These are phyloP conservation scores for Phenganax marumi DNA, from an alignment of 92 coral and sea anemone genomes.

Conservation along the genomic window DNA sequence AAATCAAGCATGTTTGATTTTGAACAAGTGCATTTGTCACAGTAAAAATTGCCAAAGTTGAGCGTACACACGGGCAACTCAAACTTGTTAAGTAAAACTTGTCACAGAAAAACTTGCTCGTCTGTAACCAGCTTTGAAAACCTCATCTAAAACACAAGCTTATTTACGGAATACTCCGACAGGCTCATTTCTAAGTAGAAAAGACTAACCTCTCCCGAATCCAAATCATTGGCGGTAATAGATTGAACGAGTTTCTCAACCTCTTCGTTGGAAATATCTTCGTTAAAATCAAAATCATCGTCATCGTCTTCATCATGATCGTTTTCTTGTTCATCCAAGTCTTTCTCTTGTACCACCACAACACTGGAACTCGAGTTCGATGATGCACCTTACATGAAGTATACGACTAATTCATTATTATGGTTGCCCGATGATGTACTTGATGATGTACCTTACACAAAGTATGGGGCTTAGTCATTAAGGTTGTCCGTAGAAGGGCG, in stretches of 20 bases:
- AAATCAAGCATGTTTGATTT: no score
- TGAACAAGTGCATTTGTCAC: no score
- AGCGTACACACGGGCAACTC: no score
- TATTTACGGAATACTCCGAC: no score
- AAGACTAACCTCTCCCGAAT: constrained; percentile 28
- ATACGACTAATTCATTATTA: background rate
- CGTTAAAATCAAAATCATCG: constrained; percentile 61
- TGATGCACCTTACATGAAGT: constrained; percentile 18
- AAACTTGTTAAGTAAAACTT: no score
- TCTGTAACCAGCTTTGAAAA: no score
- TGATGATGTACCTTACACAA: constrained; percentile 23
- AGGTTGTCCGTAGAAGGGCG: no score
- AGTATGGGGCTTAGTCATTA: no score
- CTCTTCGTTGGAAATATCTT: constrained; percentile 67
- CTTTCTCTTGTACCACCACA: constrained; percentile 58
- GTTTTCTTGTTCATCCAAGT: constrained; percentile 67
- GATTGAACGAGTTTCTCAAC: constrained; percentile 61
- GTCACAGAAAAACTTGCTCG: no score
- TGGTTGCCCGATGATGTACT: background rate
- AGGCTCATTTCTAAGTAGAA: no score
- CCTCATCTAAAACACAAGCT: no score
- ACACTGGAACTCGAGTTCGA: constrained; percentile 72
- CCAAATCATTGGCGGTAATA: constrained; percentile 52
- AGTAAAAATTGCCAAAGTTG: no score
- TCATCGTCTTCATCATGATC: constrained; percentile 67